These are phyloP conservation scores for Rotaria macrura DNA, from an alignment of 2,888 invertebrate genomes.

Conservation along the genomic window DNA sequence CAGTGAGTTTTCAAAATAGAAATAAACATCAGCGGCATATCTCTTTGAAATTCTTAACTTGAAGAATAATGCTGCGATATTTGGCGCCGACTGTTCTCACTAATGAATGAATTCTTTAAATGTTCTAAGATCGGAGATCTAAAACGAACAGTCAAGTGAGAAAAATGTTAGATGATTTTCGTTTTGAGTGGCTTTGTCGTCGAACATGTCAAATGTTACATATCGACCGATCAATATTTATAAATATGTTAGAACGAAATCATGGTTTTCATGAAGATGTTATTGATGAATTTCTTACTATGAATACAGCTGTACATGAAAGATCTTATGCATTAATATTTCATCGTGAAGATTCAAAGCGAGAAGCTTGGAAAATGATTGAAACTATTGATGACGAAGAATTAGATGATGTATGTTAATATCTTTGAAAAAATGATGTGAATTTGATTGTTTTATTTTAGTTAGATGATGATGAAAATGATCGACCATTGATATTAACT, in stretches of 20 bases:
- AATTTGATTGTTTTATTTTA: background rate
- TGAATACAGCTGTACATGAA: background rate
- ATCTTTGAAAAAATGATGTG: background rate
- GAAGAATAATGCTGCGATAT: background rate
- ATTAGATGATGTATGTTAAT: background rate
- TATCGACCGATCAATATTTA: background rate
- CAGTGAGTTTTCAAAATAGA: too few relatives aligned
- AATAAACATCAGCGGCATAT: too few relatives aligned
- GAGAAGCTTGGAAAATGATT: background rate
- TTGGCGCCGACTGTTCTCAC: background rate
- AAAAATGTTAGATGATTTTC: conserved; percentile 2
- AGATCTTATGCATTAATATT: background rate
- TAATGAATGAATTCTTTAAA: background rate
- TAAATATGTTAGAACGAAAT: background rate
- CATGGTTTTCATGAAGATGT: background rate
- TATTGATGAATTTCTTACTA: background rate
- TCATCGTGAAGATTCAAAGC: background rate
- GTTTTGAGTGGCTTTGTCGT: background rate
- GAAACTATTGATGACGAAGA: background rate
- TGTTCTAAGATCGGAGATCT: background rate
- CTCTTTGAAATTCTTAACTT: too few relatives aligned
- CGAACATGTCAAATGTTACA: background rate
- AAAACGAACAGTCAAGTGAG: too few relatives aligned
- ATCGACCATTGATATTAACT: background rate
- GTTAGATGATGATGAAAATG: background rate